Base-by-base conservation (phyloP, 53 echinoderm and acorn worm species). In the Hippasteria phrygiana region DNA sequence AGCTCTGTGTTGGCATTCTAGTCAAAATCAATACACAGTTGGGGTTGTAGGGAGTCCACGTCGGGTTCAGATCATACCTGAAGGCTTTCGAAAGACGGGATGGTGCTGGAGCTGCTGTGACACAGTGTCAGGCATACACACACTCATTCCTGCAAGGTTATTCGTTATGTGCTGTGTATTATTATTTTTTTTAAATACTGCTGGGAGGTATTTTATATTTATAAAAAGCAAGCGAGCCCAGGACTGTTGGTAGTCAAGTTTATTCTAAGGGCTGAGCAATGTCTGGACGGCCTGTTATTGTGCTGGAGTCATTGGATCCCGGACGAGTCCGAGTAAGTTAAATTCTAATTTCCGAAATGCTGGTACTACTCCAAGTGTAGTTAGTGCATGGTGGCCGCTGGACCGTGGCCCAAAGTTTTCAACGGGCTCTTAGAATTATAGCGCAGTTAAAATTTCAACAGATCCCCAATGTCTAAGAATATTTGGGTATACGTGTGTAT, bases 211-310 rank as follows among this genome's bases (percentile, higher is more conserved):
- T 59, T 59, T 59, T 20, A 26, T 59, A 24, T 59, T 59, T 59
- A 24, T 22, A 26, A 59, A 22, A 20, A 59, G 59, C 20, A 24
- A 59, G 59, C 26, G 59, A 59, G 26, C 59, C 59, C 0, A 26
- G 59, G 26, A 22, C 22, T 24, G 59, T n/a, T n/a, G n/a, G n/a
- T n/a, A n/a, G n/a, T n/a, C n/a, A 59, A 59, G 59, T 59, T 59
- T n/a, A 8, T 59, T 24, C 6, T 22, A 4, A 26, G 59, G 26
- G 59, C 9, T 28, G n/a, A 56, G 71, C 43, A 33, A 85, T 85
- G 85, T 85, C 85, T 45, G 71, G 47, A 50, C 32, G 53, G 71
- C 85, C 85, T 17, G 85, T 85, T 5, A 85, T 85, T 51, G 85
- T 85, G 35, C 36, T 85, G 85, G 85, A 85, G 4, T 85, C 85